phyloP scores from a whole-genome alignment of 2,113 vertebrate genomes.

The Rafetus swinhoei region DNA sequence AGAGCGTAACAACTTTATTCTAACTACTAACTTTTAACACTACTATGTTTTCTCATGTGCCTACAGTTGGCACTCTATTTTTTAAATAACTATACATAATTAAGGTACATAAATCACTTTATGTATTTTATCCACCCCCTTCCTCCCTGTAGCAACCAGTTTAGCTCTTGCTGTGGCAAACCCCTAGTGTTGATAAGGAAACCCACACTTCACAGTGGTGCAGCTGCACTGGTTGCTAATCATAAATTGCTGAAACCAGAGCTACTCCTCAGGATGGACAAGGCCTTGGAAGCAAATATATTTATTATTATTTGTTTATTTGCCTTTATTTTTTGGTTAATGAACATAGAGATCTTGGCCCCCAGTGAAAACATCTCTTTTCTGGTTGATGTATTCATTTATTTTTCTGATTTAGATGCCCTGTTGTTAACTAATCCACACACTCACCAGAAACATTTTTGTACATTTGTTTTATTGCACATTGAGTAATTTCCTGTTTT shows the following conservation, averaged over 20 bases:
- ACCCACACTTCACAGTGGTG: not conserved
- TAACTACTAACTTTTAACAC: not conserved
- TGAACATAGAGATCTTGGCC: accelerated
- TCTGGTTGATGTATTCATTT: not conserved
- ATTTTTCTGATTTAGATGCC: not conserved
- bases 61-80: not conserved
- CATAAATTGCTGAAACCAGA: conserved; percentile 11
- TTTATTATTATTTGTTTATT: not conserved
- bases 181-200: not conserved
- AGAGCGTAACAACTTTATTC: not conserved
- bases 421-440: not conserved
- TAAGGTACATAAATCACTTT: not conserved
- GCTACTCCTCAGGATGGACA: conserved; percentile 4
- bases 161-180: not conserved
- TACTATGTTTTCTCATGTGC: not conserved
- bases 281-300: not conserved
- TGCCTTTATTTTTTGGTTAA: conserved; percentile 5
- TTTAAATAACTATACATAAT: not conserved
- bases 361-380: not conserved
- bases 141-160: not conserved
- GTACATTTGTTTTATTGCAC: not conserved
- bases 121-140: not conserved
- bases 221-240: not conserved
- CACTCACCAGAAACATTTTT: not conserved
- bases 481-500: not conserved